Conservation (phyloP, 2,113 vertebrate genomes). For the Lota lota region DNA sequence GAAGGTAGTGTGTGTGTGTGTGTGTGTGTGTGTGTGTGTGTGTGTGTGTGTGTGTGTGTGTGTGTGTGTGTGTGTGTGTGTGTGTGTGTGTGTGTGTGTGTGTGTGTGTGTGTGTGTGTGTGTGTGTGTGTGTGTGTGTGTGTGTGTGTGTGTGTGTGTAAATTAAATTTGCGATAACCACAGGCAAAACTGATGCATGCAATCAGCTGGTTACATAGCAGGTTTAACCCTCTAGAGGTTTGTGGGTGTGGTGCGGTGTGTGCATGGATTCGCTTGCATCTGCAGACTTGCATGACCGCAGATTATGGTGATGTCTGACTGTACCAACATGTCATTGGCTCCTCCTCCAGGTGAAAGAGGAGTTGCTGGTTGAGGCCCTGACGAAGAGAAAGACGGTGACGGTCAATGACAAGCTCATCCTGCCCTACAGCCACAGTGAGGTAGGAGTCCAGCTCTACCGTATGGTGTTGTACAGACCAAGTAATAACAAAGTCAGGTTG, state of each 20-base stretch:
- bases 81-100: not conserved
- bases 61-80: not conserved
- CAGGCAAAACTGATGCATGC: too few species aligned
- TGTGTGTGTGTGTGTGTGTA: not conserved
- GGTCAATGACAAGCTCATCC: conserved; percentile 93
- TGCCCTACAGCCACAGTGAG: conserved; percentile 94
- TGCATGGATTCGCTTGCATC: not conserved
- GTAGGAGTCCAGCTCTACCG: conserved; percentile 58
- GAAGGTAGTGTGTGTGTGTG: conserved; percentile 69
- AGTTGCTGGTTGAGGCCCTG: conserved; percentile 91
- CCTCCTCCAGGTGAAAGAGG: conserved; percentile 84
- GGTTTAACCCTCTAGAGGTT: too few species aligned
- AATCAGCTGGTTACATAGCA: too few species aligned
- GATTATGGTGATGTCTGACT: not conserved
- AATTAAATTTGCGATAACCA: too few species aligned
- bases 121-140: not conserved
- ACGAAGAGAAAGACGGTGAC: conserved; percentile 98
- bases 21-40: not conserved
- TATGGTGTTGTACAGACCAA: not conserved
- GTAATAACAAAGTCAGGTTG: conserved; percentile 1
- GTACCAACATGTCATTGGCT: conserved; percentile 15
- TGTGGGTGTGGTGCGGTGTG: too few species aligned
- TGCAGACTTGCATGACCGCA: not conserved
- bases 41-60: not conserved
- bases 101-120: not conserved